Evolutionary conservation across 2,797 vertebrate genomes (phyloP).

Genomic region (Eremophila alpestris): DNA sequence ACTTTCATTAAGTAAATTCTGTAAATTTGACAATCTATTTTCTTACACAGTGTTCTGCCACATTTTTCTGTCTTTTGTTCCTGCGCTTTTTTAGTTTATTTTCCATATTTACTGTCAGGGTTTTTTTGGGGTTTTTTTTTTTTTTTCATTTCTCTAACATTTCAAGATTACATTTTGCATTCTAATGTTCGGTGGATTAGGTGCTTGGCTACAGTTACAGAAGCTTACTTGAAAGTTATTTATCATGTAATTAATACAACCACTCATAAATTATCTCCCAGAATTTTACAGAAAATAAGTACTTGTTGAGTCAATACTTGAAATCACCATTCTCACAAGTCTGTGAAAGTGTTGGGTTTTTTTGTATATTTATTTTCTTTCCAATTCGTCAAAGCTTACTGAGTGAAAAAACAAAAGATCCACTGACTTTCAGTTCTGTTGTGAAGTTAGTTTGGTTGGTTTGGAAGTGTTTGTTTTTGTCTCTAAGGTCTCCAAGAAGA

Average conservation of each 20-base stretch:
- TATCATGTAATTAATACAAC: background rate
- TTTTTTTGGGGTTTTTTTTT: background rate
- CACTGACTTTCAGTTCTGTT: background rate
- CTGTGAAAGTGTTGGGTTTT: background rate
- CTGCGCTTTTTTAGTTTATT: background rate
- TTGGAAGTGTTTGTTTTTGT: background rate
- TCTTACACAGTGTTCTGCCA: background rate
- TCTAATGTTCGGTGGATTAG: background rate
- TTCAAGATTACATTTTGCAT: background rate
- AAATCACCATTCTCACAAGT: background rate
- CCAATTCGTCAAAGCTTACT: background rate
- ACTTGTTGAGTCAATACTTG: background rate
- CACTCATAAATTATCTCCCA: background rate
- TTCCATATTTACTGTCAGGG: background rate
- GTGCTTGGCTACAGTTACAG: background rate
- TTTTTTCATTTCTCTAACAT: background rate
- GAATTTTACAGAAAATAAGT: background rate
- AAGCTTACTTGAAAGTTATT: background rate
- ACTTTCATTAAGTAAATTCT: background rate
- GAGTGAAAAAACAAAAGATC: background rate
- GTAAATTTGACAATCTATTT: background rate
- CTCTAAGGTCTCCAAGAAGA: background rate
- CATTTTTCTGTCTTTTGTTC: background rate
- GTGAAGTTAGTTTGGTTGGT: background rate
- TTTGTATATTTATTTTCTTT: background rate